Evolutionary conservation across 2,797 vertebrate species (phyloP), one percentile per base, ranked within the genome.

Genomic region (Sebastes oblongus): DNA sequence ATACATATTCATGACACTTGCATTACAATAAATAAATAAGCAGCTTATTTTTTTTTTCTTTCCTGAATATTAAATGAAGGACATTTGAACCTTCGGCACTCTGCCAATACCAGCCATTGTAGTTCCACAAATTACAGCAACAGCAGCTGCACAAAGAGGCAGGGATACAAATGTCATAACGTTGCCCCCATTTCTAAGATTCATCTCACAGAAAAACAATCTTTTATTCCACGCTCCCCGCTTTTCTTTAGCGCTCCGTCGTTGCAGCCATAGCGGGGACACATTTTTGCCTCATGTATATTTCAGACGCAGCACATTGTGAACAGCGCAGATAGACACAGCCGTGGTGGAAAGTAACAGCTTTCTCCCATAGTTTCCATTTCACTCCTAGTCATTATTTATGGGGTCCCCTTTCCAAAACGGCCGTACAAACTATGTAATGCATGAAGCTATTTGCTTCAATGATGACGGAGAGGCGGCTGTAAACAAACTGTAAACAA

Each of bases 231-330:
- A 18, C 11, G 6, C 59, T 62, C 27, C 27, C 32, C 2, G 58
- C 68, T 73, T 69, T 79, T 69, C 77, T 81, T 66, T 68, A 22
- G 60, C 16, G 34, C 80, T 79, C 67, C 4, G 67, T 60, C 61
- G 66, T 66, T 22, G 65, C 71, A 72, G 84, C 71, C 64, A 27
- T 55, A 69, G 69, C 25, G 3, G 74, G 80, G 85, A 87, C 84
- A 89, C 84, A 91, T 88, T 93, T 46, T 89, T 55, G 68, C 74
- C 89, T 93, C 91, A 92, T 93, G 91, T 88, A 94, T 94, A 92
- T 93, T 94, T 94, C 86, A 94, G 62, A 81, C 1, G 16, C 55
- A 62, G 71, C 79, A 80, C 78, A 91, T 86, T 91, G 81, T 83
- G 84, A 91, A 84, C 76, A 82, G 71, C 50, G 32, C 62, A 72